Evolutionary conservation across 2,113 vertebrate species (phyloP).

Genomic region (Phyllostomus discolor): DNA sequence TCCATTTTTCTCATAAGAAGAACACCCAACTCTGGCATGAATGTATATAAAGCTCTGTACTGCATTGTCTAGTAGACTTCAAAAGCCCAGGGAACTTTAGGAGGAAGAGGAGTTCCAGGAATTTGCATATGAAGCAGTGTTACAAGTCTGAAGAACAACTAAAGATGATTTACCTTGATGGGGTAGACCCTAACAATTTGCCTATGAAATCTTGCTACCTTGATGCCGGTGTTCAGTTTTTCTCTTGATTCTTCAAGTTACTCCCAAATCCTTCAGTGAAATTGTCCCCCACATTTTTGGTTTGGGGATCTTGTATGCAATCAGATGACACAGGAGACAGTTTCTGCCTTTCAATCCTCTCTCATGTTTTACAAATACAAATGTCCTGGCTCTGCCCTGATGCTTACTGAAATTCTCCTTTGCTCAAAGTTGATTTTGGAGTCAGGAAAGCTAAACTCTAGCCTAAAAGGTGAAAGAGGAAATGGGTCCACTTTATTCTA

Average conservation of each 20-base stretch:
- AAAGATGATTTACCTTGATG: background rate
- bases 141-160: background rate
- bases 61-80: background rate
- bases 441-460: background rate
- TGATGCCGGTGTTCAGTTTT: background rate
- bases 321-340: background rate
- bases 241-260: background rate
- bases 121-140: background rate
- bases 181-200: background rate
- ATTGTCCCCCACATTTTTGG: background rate
- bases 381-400: background rate
- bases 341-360: background rate
- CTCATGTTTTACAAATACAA: background rate
- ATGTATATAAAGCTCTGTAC: background rate
- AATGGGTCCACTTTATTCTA: background rate
- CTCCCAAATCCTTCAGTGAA: background rate
- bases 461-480: background rate
- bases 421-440: background rate
- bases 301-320: background rate
- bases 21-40: background rate
- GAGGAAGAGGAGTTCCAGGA: background rate
- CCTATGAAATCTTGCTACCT: background rate
- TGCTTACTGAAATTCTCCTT: background rate
- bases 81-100: background rate
- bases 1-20: background rate